Base-by-base conservation (phyloP, 2,888 invertebrate genomes). In the Exephanes ischioxanthus region DNA sequence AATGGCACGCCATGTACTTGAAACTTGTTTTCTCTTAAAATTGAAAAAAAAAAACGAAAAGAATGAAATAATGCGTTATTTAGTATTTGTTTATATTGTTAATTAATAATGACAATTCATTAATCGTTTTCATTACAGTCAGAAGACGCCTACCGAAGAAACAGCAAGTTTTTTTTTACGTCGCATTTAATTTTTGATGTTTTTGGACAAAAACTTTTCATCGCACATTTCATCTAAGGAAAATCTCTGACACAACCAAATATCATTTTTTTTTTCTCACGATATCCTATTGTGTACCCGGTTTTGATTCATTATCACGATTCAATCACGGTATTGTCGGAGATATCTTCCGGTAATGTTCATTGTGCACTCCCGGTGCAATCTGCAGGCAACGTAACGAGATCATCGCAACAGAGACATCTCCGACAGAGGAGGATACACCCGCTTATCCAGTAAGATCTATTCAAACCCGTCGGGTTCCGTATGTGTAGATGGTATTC, bases 341-440 rank as follows among this genome's bases (percentile, higher is more conserved):
- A 26, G 11, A 58, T 22, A 26, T 58, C 9, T 19, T n/a, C 9
- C 58, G 7, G 58, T 19, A 19, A 55, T 19, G 9, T 41, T 19
- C 7, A 45, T 55, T 30, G n/a, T 14, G 9, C n/a, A 37, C 5
- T 11, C 37, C 11, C n/a, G 5, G 1, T 61, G 26, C 45, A 53
- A 51, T 19, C 66, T 16, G 9, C 33, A 3, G 14, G 26, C 26
- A 22, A 51, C 9, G 37, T 33, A 51, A 51, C 14, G 30, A 66
- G 51, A 30, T 11, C n/a, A 14, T n/a, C 14, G 33, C 66, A 51
- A 33, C 33, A 66, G 41, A 68, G 67, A 68, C 68, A 26, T 55
- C 41, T 19, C 16, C 66, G 66, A 37, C 33, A 37, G 19, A 53
- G 53, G 53, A 55, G 71, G 19, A 71, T 55, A 55, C 53, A 37